Evolutionary conservation across 2,888 invertebrate genomes (phyloP).

Genomic region (Tuta absoluta): DNA sequence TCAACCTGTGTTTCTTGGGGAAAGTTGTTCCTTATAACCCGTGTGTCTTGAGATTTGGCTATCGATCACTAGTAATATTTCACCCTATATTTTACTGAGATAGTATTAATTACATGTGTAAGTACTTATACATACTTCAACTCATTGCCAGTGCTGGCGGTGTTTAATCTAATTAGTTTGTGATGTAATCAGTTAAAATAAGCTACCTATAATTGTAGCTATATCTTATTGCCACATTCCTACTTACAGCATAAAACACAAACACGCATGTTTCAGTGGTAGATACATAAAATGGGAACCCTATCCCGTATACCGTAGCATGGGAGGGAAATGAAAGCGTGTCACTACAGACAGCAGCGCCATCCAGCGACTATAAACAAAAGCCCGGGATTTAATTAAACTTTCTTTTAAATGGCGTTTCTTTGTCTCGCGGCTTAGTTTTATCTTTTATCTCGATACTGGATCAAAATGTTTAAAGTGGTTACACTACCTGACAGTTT

Average conservation of each 20-base stretch:
- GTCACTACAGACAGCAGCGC: slow-evolving; percentile 39
- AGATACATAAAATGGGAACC: slow-evolving; percentile 26
- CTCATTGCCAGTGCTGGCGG: background rate
- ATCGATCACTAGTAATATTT: too few relatives aligned
- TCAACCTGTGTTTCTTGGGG: too few relatives aligned
- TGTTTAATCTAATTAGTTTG: background rate
- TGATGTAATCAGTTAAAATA: too few relatives aligned
- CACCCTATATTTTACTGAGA: too few relatives aligned
- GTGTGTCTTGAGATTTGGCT: too few relatives aligned
- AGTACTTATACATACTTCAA: too few relatives aligned
- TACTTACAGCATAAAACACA: too few relatives aligned
- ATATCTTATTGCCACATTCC: too few relatives aligned
- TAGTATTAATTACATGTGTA: too few relatives aligned
- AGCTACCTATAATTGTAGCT: too few relatives aligned
- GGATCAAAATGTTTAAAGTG: slow-evolving; percentile 11
- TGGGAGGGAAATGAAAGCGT: slow-evolving; percentile 54
- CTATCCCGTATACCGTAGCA: slow-evolving; percentile 33
- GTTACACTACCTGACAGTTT: background rate
- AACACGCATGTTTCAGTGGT: background rate
- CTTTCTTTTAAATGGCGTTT: slow-evolving; percentile 61
- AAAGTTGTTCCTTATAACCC: too few relatives aligned
- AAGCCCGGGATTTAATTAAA: slow-evolving; percentile 64
- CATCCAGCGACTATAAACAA: slow-evolving; percentile 50
- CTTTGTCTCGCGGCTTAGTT: slow-evolving; percentile 52
- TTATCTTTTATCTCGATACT: slow-evolving; percentile 30